phyloP scores from a whole-genome alignment of 2,797 vertebrate genomes.

The Rhabdomys pumilio region DNA sequence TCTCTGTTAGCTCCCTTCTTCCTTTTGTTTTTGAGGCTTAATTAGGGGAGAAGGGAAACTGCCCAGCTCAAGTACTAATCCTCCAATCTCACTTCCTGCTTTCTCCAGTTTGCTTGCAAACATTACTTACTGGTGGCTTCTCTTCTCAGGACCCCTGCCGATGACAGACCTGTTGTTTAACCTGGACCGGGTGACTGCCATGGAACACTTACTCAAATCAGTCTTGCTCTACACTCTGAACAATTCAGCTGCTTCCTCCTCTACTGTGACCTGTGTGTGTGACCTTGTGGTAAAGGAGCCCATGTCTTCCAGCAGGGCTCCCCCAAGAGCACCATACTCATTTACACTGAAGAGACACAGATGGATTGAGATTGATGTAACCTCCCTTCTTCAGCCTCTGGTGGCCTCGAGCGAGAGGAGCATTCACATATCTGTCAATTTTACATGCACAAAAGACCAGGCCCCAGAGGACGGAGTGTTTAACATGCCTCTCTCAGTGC shows the following conservation, averaged over 20 bases:
- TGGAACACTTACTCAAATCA: constrained; percentile 95
- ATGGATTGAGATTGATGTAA: constrained; percentile 96
- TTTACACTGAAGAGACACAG: constrained; percentile 90
- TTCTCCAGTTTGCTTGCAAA: not conserved
- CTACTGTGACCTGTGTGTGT: constrained; percentile 88
- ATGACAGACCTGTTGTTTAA: constrained; percentile 93
- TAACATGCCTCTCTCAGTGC: constrained; percentile 86
- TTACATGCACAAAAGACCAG: constrained; percentile 90
- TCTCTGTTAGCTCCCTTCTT: not conserved
- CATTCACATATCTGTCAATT: constrained; percentile 92
- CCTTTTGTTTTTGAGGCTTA: not conserved
- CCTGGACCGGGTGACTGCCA: constrained; percentile 92
- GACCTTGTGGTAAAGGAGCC: constrained; percentile 90
- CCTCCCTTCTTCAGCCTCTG: constrained; percentile 92
- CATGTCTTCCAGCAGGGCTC: constrained; percentile 83
- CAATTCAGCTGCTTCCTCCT: constrained; percentile 80
- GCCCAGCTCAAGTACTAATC: not conserved
- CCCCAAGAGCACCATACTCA: constrained; percentile 84
- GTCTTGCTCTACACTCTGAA: constrained; percentile 94
- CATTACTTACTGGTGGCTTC: constrained; percentile 46
- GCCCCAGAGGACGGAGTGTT: constrained; percentile 51
- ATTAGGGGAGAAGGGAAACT: not conserved
- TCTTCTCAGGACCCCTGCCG: constrained; percentile 87
- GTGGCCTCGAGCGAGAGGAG: constrained; percentile 90
- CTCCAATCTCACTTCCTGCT: not conserved